A percentile compares a stretch with the other conserved stretches of the same genome.
Evolutionary conservation across 2,888 invertebrate species (phyloP).

Genomic region (Acleris cristana): DNA sequence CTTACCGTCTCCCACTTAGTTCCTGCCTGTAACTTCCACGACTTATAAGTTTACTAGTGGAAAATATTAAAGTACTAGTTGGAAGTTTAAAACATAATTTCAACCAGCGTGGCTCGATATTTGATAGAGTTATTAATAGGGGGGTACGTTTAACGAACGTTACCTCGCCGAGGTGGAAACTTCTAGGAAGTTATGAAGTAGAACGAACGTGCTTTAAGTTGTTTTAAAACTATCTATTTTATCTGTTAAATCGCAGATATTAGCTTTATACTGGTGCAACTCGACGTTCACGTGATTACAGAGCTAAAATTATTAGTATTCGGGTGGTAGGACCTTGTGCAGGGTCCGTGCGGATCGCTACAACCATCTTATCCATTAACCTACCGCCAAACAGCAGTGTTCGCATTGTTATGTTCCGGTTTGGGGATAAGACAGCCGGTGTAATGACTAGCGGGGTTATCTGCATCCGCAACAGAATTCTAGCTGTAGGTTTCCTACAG

Average conservation of each 20-base stretch:
- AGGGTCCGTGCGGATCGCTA: too few relatives aligned
- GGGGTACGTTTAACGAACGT: constrained; percentile 9
- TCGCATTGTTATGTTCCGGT: too few relatives aligned
- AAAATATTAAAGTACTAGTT: constrained; percentile 16
- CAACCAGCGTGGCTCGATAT: constrained; percentile 15
- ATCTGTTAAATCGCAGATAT: not conserved
- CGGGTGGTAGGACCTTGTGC: too few relatives aligned
- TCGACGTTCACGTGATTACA: too few relatives aligned
- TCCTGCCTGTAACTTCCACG: not conserved
- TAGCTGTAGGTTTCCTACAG: too few relatives aligned
- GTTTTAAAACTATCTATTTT: not conserved
- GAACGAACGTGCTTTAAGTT: constrained; percentile 1
- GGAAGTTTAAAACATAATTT: constrained; percentile 17
- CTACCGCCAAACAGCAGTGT: too few relatives aligned
- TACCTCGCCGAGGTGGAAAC: constrained; percentile 6
- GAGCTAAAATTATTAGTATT: too few relatives aligned
- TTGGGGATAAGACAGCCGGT: too few relatives aligned
- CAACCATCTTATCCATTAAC: too few relatives aligned
- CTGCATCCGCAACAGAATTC: too few relatives aligned
- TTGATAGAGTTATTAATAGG: constrained; percentile 23
- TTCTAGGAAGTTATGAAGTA: not conserved
- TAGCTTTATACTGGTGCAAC: not conserved
- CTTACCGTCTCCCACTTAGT: not conserved
- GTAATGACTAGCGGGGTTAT: too few relatives aligned
- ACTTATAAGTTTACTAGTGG: constrained; percentile 12